Percentiles rank a stretch among this genome's conserved stretches.
These are phyloP conservation scores for Drosophila yakuba DNA, from an alignment of 1,140 invertebrate genomes.

Conservation along the genomic window DNA sequence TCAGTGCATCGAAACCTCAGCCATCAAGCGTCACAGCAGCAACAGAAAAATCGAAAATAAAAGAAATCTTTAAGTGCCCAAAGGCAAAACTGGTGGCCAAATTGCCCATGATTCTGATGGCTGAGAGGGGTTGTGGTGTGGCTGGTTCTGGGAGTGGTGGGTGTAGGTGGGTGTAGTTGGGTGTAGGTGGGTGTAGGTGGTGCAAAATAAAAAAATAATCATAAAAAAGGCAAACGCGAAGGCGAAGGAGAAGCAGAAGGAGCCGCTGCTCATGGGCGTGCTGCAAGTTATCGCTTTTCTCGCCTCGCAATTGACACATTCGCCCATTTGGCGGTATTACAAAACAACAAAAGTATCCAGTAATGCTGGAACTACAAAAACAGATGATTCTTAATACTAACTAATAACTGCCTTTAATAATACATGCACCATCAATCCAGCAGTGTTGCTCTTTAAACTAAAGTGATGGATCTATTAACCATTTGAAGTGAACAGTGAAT, in stretches of 20 bases:
- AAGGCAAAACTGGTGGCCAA: conserved; percentile 52
- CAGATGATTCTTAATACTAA: too few relatives aligned
- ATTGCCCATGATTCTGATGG: conserved; percentile 17
- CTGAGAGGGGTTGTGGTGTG: neutral
- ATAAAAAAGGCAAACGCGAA: neutral
- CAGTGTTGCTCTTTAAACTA: too few relatives aligned
- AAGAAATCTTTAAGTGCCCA: conserved; percentile 53
- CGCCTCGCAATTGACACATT: conserved; percentile 65
- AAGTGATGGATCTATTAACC: too few relatives aligned
- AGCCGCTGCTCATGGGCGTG: conserved; percentile 29
- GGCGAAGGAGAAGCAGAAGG: neutral
- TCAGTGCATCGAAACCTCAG: conserved; percentile 13
- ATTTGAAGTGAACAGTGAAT: too few relatives aligned
- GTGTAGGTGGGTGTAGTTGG: neutral
- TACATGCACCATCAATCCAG: too few relatives aligned
- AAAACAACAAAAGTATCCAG: neutral
- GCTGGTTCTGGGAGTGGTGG: conserved; percentile 3
- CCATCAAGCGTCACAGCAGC: conserved; percentile 18
- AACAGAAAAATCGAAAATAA: conserved; percentile 39
- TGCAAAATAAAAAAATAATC: conserved; percentile 1
- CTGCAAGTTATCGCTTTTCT: conserved; percentile 55
- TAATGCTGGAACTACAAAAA: neutral
- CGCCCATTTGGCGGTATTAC: conserved; percentile 6
- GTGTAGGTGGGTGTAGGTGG: conserved; percentile 4
- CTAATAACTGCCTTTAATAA: too few relatives aligned